These are phyloP conservation scores for Patiria pectinifera DNA, from an alignment of 53 echinoderm and acorn worm genomes.

Conservation along the genomic window DNA sequence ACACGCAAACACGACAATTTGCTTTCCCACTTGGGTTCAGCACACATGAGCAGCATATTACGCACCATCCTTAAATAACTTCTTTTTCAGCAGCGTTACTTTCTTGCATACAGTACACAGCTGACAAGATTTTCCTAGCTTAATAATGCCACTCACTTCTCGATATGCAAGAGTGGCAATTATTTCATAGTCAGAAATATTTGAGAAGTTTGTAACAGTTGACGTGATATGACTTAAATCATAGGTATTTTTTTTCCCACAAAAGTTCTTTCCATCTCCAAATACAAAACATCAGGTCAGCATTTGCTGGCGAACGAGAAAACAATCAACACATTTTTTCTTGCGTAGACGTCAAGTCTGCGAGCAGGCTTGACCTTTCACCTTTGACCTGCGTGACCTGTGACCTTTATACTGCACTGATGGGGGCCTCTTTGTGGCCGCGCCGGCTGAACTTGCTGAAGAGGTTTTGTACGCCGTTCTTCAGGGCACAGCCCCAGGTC, in stretches of 20 bases:
- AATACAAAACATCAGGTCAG: neutral
- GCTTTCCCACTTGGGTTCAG: neutral
- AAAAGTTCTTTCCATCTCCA: slow-evolving; percentile 4
- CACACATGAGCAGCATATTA: slow-evolving; percentile 36
- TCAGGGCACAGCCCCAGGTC: slow-evolving; percentile 96
- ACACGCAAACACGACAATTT: slow-evolving; percentile 11
- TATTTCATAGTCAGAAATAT: neutral
- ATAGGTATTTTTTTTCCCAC: neutral
- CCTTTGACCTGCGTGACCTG: slow-evolving; percentile 10
- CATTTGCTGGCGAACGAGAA: neutral
- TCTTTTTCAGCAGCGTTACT: neutral
- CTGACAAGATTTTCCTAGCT: neutral
- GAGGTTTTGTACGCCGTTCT: slow-evolving; percentile 88
- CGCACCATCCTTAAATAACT: slow-evolving; percentile 14
- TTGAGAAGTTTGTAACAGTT: neutral
- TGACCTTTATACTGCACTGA: slow-evolving; percentile 84
- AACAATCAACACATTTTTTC: neutral
- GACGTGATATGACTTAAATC: neutral
- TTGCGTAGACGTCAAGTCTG: neutral
- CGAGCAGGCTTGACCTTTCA: neutral
- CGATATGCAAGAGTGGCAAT: neutral
- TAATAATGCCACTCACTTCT: neutral
- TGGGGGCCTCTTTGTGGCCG: slow-evolving; percentile 81
- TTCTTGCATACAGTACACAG: neutral
- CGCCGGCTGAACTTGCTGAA: slow-evolving; percentile 80